These are phyloP conservation scores for Gallinago solitaria DNA, from an alignment of 2,797 vertebrate genomes.

Conservation along the genomic window DNA sequence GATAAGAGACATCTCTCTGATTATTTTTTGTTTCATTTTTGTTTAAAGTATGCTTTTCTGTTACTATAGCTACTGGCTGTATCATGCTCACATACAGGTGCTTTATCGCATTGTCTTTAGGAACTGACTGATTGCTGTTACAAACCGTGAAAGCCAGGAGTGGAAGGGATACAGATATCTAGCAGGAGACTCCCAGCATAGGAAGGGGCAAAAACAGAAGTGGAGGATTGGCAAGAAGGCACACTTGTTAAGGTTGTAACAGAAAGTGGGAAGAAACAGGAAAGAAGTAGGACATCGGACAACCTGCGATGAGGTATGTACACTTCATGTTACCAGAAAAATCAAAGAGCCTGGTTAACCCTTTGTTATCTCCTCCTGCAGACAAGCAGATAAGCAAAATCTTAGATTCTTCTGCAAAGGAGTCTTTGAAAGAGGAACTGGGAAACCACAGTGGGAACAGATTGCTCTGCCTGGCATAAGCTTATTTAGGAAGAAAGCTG, in stretches of 20 bases:
- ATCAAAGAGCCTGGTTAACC: not conserved
- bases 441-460: not conserved
- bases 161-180: not conserved
- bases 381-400: not conserved
- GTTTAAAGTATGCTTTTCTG: slow-evolving; percentile 3
- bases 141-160: not conserved
- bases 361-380: not conserved
- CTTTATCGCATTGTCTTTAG: not conserved
- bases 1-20: not conserved
- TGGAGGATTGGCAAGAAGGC: not conserved
- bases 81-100: not conserved
- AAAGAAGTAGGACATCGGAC: not conserved
- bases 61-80: slow-evolving; percentile 54
- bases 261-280: not conserved
- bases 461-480: not conserved
- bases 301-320: not conserved
- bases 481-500: not conserved
- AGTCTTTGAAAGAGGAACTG: not conserved
- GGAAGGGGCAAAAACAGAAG: not conserved
- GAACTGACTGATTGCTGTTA: not conserved
- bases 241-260: not conserved
- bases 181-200: not conserved
- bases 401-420: not conserved
- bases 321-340: not conserved
- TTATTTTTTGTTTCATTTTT: not conserved